phyloP scores from a whole-genome alignment of 1,140 invertebrate species.

The Limonius californicus region DNA sequence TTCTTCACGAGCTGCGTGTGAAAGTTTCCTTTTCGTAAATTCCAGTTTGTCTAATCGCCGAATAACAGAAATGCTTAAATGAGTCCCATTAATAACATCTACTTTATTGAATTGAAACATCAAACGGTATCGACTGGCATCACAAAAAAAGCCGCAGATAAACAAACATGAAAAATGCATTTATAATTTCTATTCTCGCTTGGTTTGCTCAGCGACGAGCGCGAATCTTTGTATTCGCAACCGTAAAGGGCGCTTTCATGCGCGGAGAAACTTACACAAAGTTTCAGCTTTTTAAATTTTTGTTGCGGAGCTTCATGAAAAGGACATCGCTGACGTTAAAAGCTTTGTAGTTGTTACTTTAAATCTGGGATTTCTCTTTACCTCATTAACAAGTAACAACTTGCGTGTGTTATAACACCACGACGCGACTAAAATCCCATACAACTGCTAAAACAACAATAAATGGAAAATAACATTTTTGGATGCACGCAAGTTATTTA shows the following conservation, averaged over 20 bases:
- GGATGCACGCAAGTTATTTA: too few relatives aligned
- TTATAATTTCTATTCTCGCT: conserved; percentile 13
- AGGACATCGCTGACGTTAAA: conserved; percentile 8
- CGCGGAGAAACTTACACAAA: conserved; percentile 10
- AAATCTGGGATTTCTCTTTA: conserved; percentile 11
- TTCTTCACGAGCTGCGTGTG: not conserved
- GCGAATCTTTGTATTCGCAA: conserved; percentile 9
- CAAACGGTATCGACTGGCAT: conserved; percentile 1
- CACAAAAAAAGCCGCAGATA: not conserved
- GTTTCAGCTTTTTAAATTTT: conserved; percentile 13
- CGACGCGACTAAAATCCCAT: too few relatives aligned
- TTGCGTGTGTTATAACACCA: too few relatives aligned
- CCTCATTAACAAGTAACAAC: conserved; percentile 8
- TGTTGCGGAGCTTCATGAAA: conserved; percentile 7
- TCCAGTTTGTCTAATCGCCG: not conserved
- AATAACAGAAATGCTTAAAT: not conserved
- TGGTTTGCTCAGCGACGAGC: conserved; percentile 11
- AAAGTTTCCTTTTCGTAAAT: conserved; percentile 1
- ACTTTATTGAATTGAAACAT: conserved; percentile 1
- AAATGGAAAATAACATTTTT: too few relatives aligned
- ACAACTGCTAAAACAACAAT: too few relatives aligned
- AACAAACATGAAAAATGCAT: conserved; percentile 13
- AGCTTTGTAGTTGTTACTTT: conserved; percentile 4
- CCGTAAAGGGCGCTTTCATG: conserved; percentile 6
- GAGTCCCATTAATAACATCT: not conserved